Percentiles rank a stretch among this genome's conserved stretches.
These are phyloP conservation scores for Acanthurus tractus DNA, from an alignment of 2,797 vertebrate genomes.

Conservation along the genomic window DNA sequence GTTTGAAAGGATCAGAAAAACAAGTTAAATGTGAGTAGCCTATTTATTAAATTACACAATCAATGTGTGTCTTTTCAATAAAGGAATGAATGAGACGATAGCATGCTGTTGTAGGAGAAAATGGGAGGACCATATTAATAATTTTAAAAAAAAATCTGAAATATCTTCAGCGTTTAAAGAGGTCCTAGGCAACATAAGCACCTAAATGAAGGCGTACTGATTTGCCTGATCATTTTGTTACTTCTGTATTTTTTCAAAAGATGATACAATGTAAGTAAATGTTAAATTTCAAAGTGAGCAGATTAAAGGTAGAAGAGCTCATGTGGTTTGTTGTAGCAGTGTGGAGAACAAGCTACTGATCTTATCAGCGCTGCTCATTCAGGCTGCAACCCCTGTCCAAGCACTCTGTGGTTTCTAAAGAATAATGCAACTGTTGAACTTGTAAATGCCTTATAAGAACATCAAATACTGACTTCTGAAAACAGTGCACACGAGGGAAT, in stretches of 20 bases:
- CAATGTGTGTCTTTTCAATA: background rate
- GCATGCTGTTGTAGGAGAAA: background rate
- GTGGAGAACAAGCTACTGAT: background rate
- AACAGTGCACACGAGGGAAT: constrained; percentile 22
- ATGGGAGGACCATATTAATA: too few species aligned
- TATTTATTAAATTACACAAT: background rate
- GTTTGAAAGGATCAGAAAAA: constrained; percentile 4
- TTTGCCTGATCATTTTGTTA: background rate
- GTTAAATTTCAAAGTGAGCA: constrained; percentile 15
- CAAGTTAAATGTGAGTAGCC: constrained; percentile 19
- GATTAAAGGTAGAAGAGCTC: background rate
- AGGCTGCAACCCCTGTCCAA: constrained; percentile 2
- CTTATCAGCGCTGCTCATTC: constrained; percentile 4
- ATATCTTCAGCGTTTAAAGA: background rate
- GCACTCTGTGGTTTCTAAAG: constrained; percentile 10
- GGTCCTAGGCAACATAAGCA: background rate
- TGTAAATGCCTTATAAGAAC: constrained; percentile 37
- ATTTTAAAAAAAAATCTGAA: background rate
- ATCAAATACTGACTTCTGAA: constrained; percentile 37
- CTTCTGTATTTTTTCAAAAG: background rate
- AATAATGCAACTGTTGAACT: constrained; percentile 27
- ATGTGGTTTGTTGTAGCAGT: background rate
- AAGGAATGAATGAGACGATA: background rate
- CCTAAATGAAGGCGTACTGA: background rate
- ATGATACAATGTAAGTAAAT: background rate